Percentiles rank a stretch among this genome's conserved stretches.
Evolutionary conservation across 2,888 invertebrate genomes (phyloP).

Genomic region (Rotaria macrura): DNA sequence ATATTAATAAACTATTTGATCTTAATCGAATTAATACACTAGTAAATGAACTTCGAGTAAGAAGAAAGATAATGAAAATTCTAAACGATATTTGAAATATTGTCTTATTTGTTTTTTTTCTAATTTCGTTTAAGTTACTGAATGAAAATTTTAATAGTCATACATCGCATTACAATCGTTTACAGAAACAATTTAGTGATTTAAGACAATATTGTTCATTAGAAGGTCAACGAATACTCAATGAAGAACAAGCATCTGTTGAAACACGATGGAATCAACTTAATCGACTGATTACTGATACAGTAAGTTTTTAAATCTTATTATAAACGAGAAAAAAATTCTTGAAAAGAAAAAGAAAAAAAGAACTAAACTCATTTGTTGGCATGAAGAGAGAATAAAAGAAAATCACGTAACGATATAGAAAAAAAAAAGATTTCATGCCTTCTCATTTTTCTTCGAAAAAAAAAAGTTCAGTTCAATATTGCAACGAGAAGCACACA

Average conservation of each 20-base stretch:
- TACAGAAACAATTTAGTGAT: not conserved
- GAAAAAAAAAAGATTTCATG: not conserved
- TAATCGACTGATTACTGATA: not conserved
- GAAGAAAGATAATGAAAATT: too few species aligned
- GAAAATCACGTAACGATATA: not conserved
- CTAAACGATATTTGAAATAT: not conserved
- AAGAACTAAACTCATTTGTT: not conserved
- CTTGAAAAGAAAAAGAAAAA: too few species aligned
- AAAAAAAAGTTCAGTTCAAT: not conserved
- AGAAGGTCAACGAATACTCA: not conserved
- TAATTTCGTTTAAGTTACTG: not conserved
- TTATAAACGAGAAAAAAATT: too few species aligned
- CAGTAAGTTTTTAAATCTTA: not conserved
- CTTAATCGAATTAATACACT: not conserved
- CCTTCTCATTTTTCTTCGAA: not conserved
- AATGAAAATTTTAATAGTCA: not conserved
- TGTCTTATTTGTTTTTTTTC: not conserved
- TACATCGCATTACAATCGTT: not conserved
- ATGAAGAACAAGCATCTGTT: not conserved
- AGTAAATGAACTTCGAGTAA: not conserved
- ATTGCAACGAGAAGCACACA: not conserved
- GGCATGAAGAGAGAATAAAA: not conserved
- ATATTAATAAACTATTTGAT: not conserved
- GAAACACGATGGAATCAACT: slow-evolving; percentile 9
- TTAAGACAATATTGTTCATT: not conserved